Base-by-base conservation (phyloP, 2,797 vertebrate genomes). In the Pitangus sulphuratus region DNA sequence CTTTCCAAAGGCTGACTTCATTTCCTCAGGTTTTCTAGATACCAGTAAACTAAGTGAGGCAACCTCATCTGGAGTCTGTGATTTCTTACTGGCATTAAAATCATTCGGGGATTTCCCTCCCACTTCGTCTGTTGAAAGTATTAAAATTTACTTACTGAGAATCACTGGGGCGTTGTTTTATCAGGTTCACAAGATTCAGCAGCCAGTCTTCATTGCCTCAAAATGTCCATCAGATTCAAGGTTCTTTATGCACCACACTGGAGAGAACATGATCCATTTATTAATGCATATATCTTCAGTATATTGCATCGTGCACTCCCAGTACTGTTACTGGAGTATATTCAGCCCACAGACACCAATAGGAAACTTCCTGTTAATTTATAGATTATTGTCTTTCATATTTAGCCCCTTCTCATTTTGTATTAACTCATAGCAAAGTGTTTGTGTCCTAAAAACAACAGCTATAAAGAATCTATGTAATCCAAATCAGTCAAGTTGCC, bases 21-120 rank as follows among this genome's bases (percentile, higher is more conserved):
- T 94, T 95, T 97, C 95, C 91, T 84, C 85, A 81, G 69, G 89
- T 95, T 86, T 95, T 93, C 91, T 95, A 93, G 82, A 87, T 87
- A 93, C 82, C 72, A 80, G 76, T 90, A 88, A 95, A 92, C 51
- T 70, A 64, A 79, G 20, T 78, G 80, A 96, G 86, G 88, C 72
- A 88, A 80, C 39, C 42, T 87, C 88, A 92, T 89, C 37, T 39
- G 45, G 21, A 87, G 25, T 19, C 66, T 76, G 39, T 31, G 18
- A 91, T 78, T 94, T 90, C 88, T 87, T 82, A 72, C 21, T 2
- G 69, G 22, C 57, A 65, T 69, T 69, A 69, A 88, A 95, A 65
- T 42, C 39, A 69, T 58, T 62, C 47, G 72, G 54, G 61, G 40
- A 84, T 83, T 80, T 15, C 30, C 40, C 35, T 33, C 57, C 53